Evolutionary conservation across 2,797 vertebrate genomes (phyloP), one percentile per base, ranked within the genome.

Genomic region (Psittacula echo): DNA sequence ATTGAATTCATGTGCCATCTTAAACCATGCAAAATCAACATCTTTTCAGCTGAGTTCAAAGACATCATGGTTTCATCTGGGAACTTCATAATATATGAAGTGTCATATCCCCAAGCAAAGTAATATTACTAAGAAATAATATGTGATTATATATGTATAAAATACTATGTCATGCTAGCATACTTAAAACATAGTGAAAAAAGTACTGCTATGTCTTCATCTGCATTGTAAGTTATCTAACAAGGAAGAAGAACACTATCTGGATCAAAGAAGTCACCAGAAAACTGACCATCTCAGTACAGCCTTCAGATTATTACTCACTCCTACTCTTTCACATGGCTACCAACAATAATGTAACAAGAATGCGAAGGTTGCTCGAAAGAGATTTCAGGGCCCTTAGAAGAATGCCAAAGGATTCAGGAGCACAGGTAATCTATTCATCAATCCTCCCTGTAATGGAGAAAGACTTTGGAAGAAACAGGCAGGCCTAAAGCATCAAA

Each of bases 81-180:
- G 22, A 89, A 72, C 39, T 76, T 76, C 21, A 56, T 29, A 58
- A 39, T 48, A 2, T 10, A 11, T 41, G 30, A 84, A 79, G 17
- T n/a, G 23, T 79, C 44, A 77, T 58, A 66, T 26, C 7, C 23
- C 13, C 34, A 76, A 22, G 45, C 13, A 91, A 94, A 65, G 21
- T 76, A 84, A 85, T 53, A 79, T 71, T 62, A 42, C 13, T 77
- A 72, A 53, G 41, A 92, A 85, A 89, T 54, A 77, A 47, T 60
- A 77, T 71, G 24, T 65, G n/a, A 48, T 90, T 84, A 66, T 60
- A 60, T 48, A 48, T n/a, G 61, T 51, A 61, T 73, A 61, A 72
- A 96, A 65, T 44, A 30, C 1, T 1, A 1, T 48, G 29, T 41
- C 37, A 41, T 32, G 15, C 76, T 75, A 56, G 5, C 24, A 41